phyloP scores from a whole-genome alignment of 2,888 invertebrate species.

The Troides aeacus region DNA sequence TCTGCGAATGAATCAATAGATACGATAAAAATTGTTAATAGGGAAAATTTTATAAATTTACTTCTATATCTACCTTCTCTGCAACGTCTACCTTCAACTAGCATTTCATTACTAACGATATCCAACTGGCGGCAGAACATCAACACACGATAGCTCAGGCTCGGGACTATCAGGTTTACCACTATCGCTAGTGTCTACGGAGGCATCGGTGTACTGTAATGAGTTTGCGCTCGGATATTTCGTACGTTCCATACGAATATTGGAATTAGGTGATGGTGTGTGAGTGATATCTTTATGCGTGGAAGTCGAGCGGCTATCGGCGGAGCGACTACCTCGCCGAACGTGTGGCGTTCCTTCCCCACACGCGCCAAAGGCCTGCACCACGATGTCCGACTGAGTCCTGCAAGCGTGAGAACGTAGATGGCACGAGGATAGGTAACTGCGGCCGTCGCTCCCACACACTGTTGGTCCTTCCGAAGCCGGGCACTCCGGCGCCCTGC shows the following conservation, averaged over 20 bases:
- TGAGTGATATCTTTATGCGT: conserved; percentile 43
- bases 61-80: conserved; percentile 34
- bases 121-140: conserved; percentile 69
- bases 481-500: conserved; percentile 83
- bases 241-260: conserved; percentile 38
- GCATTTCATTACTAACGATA: conserved; percentile 64
- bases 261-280: conserved; percentile 33
- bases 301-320: conserved; percentile 42
- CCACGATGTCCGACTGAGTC: conserved; percentile 86
- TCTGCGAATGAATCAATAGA: conserved; percentile 62
- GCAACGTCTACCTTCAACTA: conserved; percentile 39
- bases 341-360: conserved; percentile 81
- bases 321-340: conserved; percentile 70
- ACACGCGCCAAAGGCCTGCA: conserved; percentile 87
- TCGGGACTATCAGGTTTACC: conserved; percentile 74
- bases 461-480: conserved; percentile 75
- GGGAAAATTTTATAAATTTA: conserved; percentile 17
- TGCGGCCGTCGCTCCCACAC: conserved; percentile 88
- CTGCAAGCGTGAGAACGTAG: conserved; percentile 89
- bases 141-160: conserved; percentile 65
- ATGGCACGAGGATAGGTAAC: conserved; percentile 90
- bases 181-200: conserved; percentile 71
- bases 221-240: conserved; percentile 49
- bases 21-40: conserved; percentile 32
- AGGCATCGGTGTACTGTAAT: conserved; percentile 60